Conservation (phyloP, 2,888 invertebrate species). For the Cinara cedri region DNA sequence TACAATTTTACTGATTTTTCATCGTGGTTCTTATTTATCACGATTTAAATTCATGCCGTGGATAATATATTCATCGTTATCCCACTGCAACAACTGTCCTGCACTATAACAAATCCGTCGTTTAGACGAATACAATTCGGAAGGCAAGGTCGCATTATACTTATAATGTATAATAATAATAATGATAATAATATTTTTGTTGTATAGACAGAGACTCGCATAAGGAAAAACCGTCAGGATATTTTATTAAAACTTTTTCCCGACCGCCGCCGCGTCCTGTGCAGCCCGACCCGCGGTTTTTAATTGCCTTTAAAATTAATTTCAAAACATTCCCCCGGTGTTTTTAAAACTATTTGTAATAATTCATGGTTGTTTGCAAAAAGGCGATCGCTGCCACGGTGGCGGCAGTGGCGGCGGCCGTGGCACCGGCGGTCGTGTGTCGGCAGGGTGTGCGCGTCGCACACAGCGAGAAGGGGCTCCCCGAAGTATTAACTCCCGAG, state of each 20-base stretch:
- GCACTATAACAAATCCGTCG: too few relatives aligned
- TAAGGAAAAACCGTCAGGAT: not conserved
- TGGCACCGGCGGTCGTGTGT: not conserved
- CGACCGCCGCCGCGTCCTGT: not conserved
- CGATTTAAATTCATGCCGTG: too few relatives aligned
- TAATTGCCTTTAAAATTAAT: constrained; percentile 54
- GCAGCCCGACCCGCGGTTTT: constrained; percentile 20
- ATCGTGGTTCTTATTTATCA: too few relatives aligned
- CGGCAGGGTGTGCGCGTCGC: constrained; percentile 37
- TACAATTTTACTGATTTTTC: too few relatives aligned
- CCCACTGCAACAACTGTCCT: too few relatives aligned
- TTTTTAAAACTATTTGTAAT: constrained; percentile 55
- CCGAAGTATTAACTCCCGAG: constrained; percentile 48
- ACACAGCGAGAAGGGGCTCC: constrained; percentile 37
- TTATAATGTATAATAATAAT: too few relatives aligned
- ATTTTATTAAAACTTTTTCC: constrained; percentile 45
- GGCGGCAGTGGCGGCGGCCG: not conserved
- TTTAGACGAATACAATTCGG: too few relatives aligned
- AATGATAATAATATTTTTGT: too few relatives aligned
- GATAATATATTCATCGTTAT: too few relatives aligned
- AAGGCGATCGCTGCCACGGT: constrained; percentile 31
- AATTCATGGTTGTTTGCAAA: constrained; percentile 44
- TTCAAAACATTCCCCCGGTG: constrained; percentile 51
- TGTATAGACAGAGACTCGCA: too few relatives aligned
- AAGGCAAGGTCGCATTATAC: too few relatives aligned